Conservation (phyloP, 2,888 invertebrate species). For the Xestobium rufovillosum region DNA sequence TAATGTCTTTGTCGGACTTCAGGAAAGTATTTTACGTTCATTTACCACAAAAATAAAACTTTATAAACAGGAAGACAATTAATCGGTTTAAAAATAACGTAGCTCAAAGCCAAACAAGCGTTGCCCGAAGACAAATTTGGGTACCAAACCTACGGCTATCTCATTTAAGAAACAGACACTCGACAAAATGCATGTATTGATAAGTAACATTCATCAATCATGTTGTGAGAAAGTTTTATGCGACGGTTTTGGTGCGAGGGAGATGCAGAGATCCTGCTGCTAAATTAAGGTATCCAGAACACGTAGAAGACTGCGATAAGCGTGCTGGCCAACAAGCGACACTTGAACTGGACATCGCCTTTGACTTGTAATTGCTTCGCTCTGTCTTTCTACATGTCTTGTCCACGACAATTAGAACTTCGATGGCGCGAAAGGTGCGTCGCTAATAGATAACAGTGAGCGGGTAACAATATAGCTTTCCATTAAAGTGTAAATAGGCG, state of each 20-base stretch:
- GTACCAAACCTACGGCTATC: slow-evolving; percentile 24
- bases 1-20: no score
- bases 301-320: slow-evolving; percentile 31
- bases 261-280: slow-evolving; percentile 14
- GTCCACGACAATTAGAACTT: slow-evolving; percentile 2
- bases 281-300: slow-evolving; percentile 35
- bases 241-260: slow-evolving; percentile 6
- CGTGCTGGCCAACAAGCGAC: slow-evolving; percentile 27
- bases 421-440: not conserved
- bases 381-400: no score
- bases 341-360: slow-evolving; percentile 2
- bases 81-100: no score
- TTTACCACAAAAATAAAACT: no score
- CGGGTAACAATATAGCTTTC: no score
- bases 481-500: no score
- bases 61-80: no score
- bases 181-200: slow-evolving; percentile 36
- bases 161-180: slow-evolving; percentile 34
- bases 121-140: slow-evolving; percentile 23
- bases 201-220: slow-evolving; percentile 35
- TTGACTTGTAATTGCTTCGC: slow-evolving; percentile 2
- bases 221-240: slow-evolving; percentile 17
- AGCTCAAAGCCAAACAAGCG: no score
- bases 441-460: no score
- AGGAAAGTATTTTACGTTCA: no score